A percentile compares a stretch with the other conserved stretches of the same genome.
phyloP scores from a whole-genome alignment of 64 coral and sea anemone genomes.

The Stichodactyla helianthus region DNA sequence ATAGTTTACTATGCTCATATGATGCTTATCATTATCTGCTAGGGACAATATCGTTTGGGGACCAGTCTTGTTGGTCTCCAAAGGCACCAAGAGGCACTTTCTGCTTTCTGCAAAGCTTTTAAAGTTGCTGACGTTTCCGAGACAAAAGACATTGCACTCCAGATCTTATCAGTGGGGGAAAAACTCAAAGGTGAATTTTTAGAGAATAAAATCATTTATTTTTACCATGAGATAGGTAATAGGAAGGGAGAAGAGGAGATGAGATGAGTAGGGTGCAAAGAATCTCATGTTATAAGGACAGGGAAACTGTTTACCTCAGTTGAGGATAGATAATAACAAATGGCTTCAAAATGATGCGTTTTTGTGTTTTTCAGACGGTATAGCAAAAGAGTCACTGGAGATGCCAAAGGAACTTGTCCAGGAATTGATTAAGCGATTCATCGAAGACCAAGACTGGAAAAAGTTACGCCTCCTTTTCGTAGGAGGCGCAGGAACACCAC shows the following conservation, averaged over 20 bases:
- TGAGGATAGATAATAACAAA: background rate
- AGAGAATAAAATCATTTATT: too few relatives aligned
- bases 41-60: constrained; percentile 33
- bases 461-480: constrained; percentile 57
- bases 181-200: constrained; percentile 5
- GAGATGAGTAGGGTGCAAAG: too few relatives aligned
- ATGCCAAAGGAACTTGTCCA: constrained; percentile 34
- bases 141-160: constrained; percentile 11
- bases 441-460: constrained; percentile 35
- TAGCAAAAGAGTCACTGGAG: background rate
- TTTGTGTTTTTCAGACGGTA: background rate
- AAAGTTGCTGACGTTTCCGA: background rate
- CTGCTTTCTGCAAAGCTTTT: constrained; percentile 30
- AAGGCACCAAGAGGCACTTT: constrained; percentile 18
- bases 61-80: constrained; percentile 11
- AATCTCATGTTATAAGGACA: too few relatives aligned
- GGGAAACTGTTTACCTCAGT: too few relatives aligned
- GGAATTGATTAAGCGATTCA: constrained; percentile 45
- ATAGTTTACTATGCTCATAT: background rate
- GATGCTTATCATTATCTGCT: background rate
- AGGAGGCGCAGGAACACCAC: constrained; percentile 57
- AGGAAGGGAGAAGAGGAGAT: too few relatives aligned
- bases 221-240: too few relatives aligned
- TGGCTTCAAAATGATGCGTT: background rate
- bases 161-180: constrained; percentile 26